phyloP scores from a whole-genome alignment of 2,888 invertebrate genomes.

The Hypolimnas misippus region DNA sequence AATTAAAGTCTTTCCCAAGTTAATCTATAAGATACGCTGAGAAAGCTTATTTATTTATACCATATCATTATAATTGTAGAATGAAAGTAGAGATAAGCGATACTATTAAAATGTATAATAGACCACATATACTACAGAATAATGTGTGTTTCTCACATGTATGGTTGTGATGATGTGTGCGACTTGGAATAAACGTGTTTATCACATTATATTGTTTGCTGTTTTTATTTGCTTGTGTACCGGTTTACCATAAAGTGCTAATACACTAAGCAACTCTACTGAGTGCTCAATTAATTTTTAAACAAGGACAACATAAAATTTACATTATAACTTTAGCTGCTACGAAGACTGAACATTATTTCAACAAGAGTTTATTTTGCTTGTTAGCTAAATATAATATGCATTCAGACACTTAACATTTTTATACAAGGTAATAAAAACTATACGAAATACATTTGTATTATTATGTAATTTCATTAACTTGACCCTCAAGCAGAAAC shows the following conservation, averaged over 20 bases:
- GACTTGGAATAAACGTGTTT: slow-evolving; percentile 76
- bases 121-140: slow-evolving; percentile 27
- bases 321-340: slow-evolving; percentile 1
- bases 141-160: slow-evolving; percentile 57
- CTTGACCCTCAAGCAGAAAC: no score
- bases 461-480: no score
- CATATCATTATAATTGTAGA: slow-evolving; percentile 40
- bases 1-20: slow-evolving; percentile 26
- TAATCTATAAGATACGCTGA: slow-evolving; percentile 35
- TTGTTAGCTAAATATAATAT: not conserved
- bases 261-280: slow-evolving; percentile 21
- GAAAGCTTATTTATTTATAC: slow-evolving; percentile 41
- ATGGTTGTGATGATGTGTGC: slow-evolving; percentile 54
- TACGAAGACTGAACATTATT: not conserved
- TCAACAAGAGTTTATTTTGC: not conserved
- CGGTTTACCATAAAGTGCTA: slow-evolving; percentile 28
- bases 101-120: slow-evolving; percentile 34
- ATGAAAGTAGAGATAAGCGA: slow-evolving; percentile 39
- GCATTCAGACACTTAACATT: not conserved
- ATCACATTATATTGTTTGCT: slow-evolving; percentile 66
- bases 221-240: slow-evolving; percentile 59
- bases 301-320: slow-evolving; percentile 24
- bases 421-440: no score
- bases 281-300: slow-evolving; percentile 25
- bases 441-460: no score